A percentile compares a stretch with the other conserved stretches of the same genome.
These are phyloP conservation scores for Vulpes lagopus DNA, from an alignment of 2,113 vertebrate genomes.

Conservation along the genomic window DNA sequence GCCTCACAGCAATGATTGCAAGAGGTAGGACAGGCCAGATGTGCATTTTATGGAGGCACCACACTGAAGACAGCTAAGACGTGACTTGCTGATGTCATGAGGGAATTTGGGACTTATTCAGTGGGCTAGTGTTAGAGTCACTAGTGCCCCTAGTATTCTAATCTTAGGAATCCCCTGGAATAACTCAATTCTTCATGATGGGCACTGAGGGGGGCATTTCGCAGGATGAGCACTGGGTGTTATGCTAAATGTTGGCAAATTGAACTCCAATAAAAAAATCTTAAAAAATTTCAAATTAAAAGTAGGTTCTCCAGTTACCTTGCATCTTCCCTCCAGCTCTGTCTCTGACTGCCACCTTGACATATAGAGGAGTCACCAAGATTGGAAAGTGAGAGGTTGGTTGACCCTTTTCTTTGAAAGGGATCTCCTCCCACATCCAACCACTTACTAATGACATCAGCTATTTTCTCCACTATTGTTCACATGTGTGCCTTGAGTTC, in stretches of 20 bases:
- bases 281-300: background rate
- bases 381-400: background rate
- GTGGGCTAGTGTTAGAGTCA: fast-evolving
- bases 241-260: no score
- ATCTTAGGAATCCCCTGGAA: background rate
- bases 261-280: no score
- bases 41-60: background rate
- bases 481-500: background rate
- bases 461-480: background rate
- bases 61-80: no score
- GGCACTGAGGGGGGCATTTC: no score
- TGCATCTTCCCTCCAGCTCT: background rate
- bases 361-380: background rate
- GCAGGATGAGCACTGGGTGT: no score
- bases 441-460: fast-evolving
- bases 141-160: background rate
- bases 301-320: background rate
- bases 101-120: background rate
- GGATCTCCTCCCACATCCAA: background rate
- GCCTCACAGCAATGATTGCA: background rate
- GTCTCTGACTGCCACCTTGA: fast-evolving
- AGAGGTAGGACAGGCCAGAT: background rate
- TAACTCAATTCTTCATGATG: background rate
- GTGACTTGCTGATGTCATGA: background rate
- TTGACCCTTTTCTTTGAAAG: background rate